Evolutionary conservation across 2,888 invertebrate genomes (phyloP).

Genomic region (Callyntrura sp.): DNA sequence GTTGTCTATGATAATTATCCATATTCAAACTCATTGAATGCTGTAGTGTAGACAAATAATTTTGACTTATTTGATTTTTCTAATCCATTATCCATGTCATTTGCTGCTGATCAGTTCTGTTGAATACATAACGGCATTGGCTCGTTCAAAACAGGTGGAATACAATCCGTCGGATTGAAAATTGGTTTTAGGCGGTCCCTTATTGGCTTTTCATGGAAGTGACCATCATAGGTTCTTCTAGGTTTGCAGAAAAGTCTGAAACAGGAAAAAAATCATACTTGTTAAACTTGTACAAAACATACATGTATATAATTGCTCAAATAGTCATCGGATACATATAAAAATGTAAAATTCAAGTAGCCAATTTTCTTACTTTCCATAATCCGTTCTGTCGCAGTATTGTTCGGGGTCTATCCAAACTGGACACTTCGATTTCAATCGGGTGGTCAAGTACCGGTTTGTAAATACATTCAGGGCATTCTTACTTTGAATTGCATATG

Average conservation of each 20-base stretch:
- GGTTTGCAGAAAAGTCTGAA: conserved; percentile 78
- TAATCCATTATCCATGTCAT: too few species aligned
- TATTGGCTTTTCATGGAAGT: conserved; percentile 81
- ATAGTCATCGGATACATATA: too few species aligned
- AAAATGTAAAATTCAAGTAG: not conserved
- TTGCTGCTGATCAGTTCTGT: conserved; percentile 61
- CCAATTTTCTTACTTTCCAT: conserved; percentile 66
- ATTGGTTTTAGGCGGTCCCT: conserved; percentile 80
- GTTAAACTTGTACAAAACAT: too few species aligned
- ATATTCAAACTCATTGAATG: too few species aligned
- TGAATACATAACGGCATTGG: conserved; percentile 74
- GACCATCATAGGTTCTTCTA: conserved; percentile 82
- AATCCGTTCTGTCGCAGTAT: conserved; percentile 77
- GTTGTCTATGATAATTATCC: too few species aligned
- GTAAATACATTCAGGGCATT: conserved; percentile 81
- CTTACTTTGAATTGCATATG: conserved; percentile 74
- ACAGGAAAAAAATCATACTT: not conserved
- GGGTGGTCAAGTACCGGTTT: conserved; percentile 78
- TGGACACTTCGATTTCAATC: conserved; percentile 79
- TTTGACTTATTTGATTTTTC: too few species aligned
- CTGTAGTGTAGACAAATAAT: too few species aligned
- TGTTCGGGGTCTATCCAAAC: conserved; percentile 81
- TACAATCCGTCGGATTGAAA: conserved; percentile 79
- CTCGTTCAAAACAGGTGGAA: conserved; percentile 71
- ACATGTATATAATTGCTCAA: too few species aligned